phyloP scores from a whole-genome alignment of 2,113 vertebrate species.

The Grallaria varia region DNA sequence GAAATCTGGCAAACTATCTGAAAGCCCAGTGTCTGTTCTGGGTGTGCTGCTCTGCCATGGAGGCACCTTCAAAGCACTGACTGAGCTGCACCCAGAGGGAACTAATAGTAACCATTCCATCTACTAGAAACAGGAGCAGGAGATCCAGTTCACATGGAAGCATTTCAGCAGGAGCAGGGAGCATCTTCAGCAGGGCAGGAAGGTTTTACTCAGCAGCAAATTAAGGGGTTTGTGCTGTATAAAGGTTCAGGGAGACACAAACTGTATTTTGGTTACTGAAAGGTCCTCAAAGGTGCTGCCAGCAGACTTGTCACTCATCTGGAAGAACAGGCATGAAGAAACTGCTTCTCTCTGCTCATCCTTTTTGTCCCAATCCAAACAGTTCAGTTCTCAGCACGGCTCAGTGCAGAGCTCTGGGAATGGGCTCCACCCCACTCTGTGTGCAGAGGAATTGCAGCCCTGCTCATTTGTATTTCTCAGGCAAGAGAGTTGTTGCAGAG shows the following conservation, averaged over 20 bases:
- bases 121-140: background rate
- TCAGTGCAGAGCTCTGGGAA: background rate
- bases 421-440: constrained; percentile 23
- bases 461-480: background rate
- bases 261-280: background rate
- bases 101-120: background rate
- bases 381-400: background rate
- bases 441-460: constrained; percentile 18
- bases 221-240: background rate
- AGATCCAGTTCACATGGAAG: background rate
- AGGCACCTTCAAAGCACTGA: background rate
- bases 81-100: background rate
- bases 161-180: background rate
- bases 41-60: background rate
- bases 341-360: background rate
- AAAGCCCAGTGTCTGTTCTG: background rate
- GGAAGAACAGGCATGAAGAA: background rate
- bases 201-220: background rate
- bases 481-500: background rate
- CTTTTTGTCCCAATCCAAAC: background rate
- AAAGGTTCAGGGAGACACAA: background rate
- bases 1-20: background rate
- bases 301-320: background rate
- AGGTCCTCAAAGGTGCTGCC: background rate
- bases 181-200: background rate